Evolutionary conservation across 2,113 vertebrate species (phyloP).

Genomic region (Alethe castanea): DNA sequence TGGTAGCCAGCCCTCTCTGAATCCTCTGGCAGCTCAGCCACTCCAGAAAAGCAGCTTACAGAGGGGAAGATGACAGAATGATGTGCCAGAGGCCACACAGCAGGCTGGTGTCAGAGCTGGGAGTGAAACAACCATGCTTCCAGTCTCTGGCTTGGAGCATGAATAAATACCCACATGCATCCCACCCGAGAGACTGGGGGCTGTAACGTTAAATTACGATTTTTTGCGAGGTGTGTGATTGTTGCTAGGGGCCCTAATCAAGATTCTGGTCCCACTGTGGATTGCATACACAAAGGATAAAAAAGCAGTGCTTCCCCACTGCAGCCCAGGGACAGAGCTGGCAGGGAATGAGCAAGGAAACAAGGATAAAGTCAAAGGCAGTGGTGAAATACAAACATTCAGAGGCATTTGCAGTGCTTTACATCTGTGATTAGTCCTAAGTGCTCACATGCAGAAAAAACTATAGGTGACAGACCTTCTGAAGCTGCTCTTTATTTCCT

Average conservation of each 20-base stretch:
- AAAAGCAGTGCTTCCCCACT: not conserved
- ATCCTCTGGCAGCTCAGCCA: not conserved
- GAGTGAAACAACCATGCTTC: not conserved
- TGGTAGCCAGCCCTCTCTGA: rapidly evolving
- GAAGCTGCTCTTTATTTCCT: not conserved
- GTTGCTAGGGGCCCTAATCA: not conserved
- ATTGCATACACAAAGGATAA: not conserved
- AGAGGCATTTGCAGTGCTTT: not conserved
- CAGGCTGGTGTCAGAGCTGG: not conserved
- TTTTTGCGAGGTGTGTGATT: not conserved
- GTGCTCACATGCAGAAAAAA: not conserved
- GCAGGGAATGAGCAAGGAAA: not conserved
- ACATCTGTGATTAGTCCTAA: not conserved
- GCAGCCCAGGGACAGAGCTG: not conserved
- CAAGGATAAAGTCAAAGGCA: not conserved
- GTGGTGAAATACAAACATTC: not conserved
- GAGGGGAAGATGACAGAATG: not conserved
- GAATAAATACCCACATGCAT: not conserved
- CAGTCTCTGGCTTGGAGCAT: not conserved
- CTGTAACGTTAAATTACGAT: not conserved
- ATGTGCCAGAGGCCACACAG: not conserved
- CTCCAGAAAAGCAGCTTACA: not conserved
- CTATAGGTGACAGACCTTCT: not conserved
- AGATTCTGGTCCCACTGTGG: not conserved
- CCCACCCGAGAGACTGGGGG: not conserved